A percentile compares a stretch with the other conserved stretches of the same genome.
These are phyloP conservation scores for Plutella xylostella DNA, from an alignment of 2,888 invertebrate genomes.

Conservation along the genomic window DNA sequence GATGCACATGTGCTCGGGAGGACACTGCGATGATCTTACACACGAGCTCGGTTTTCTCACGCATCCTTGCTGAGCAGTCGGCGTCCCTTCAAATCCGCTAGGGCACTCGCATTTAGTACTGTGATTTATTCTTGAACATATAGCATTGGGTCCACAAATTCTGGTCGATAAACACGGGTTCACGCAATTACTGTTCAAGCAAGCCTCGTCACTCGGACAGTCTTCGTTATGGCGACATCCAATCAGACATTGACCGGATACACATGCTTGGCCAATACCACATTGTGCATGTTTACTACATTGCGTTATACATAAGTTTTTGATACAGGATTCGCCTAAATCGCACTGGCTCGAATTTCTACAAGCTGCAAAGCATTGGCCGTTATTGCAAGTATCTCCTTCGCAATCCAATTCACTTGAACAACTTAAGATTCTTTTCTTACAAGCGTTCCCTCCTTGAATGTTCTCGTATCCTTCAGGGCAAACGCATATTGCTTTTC, in stretches of 20 bases:
- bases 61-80: slow-evolving; percentile 90
- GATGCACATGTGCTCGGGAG: slow-evolving; percentile 81
- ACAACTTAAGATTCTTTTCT: slow-evolving; percentile 76
- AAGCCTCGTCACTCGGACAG: slow-evolving; percentile 81
- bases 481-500: slow-evolving; percentile 84
- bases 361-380: slow-evolving; percentile 87
- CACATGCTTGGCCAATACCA: slow-evolving; percentile 81
- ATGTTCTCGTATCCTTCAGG: slow-evolving; percentile 81
- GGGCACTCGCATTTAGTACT: slow-evolving; percentile 84
- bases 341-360: slow-evolving; percentile 82
- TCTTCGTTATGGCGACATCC: slow-evolving; percentile 89
- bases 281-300: slow-evolving; percentile 88
- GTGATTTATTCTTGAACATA: slow-evolving; percentile 82
- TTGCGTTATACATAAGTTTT: slow-evolving; percentile 82
- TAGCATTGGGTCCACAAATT: slow-evolving; percentile 86
- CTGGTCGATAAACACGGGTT: slow-evolving; percentile 84
- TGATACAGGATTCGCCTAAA: slow-evolving; percentile 80
- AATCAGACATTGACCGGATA: slow-evolving; percentile 80
- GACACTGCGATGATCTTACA: slow-evolving; percentile 77
- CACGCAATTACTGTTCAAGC: slow-evolving; percentile 85
- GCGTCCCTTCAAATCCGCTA: slow-evolving; percentile 86
- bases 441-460: slow-evolving; percentile 71
- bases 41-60: slow-evolving; percentile 83
- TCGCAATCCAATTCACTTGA: slow-evolving; percentile 79
- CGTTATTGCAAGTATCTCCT: slow-evolving; percentile 82